These are phyloP conservation scores for Lottia gigantea DNA, from an alignment of 2,888 invertebrate species.

Conservation along the genomic window DNA sequence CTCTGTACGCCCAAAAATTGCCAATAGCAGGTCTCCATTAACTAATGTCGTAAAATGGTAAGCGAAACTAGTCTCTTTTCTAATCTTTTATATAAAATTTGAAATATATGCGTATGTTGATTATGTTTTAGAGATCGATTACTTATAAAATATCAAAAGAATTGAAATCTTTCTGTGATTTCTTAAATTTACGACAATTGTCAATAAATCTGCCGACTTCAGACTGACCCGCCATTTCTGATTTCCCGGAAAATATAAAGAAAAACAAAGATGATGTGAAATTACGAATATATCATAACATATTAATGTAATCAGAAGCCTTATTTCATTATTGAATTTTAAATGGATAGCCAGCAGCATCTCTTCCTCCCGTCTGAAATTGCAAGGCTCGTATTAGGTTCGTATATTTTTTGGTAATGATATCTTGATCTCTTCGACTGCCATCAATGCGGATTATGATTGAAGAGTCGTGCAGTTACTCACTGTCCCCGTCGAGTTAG, in stretches of 20 bases:
- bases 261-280: conserved; percentile 4
- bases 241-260: conserved; percentile 8
- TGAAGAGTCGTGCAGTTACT: too few species aligned
- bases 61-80: too few species aligned
- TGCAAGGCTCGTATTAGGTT: conserved; percentile 49
- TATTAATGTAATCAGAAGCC: background rate
- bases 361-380: conserved; percentile 49
- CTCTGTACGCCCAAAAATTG: background rate
- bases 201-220: conserved; percentile 25
- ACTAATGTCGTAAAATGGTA: background rate
- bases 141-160: too few species aligned
- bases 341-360: conserved; percentile 19
- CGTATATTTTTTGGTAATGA: too few species aligned
- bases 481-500: too few species aligned
- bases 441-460: too few species aligned
- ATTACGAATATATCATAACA: conserved; percentile 10
- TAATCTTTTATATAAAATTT: too few species aligned
- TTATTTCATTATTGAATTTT: background rate
- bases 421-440: too few species aligned
- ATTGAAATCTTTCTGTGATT: background rate
- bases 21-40: background rate
- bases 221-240: conserved; percentile 27
- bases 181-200: conserved; percentile 11
- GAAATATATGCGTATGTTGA: too few species aligned
- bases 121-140: too few species aligned